A percentile compares a stretch with the other conserved stretches of the same genome.
Conservation (phyloP, 37 sponge, comb jelly and placozoan species). For the Aplysina aerophoba region DNA sequence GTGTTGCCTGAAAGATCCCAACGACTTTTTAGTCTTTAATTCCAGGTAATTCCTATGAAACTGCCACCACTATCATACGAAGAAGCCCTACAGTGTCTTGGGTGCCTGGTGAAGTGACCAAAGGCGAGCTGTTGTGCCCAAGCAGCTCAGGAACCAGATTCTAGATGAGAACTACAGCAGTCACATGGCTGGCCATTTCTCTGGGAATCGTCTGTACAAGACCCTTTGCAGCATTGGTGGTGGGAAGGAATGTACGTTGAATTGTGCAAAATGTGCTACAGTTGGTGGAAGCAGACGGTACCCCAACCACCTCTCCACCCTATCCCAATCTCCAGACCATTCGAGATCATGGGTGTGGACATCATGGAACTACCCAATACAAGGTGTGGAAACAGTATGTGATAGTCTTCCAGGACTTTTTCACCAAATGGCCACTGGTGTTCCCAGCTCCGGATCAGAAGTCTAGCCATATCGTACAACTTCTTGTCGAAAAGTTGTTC, state of each 20-base stretch:
- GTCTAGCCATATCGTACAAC: conserved; percentile 31
- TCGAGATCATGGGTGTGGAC: conserved; percentile 63
- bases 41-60: no score
- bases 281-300: conserved; percentile 33
- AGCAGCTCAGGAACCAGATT: conserved; percentile 31
- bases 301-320: conserved; percentile 51
- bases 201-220: conserved; percentile 37
- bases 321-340: conserved; percentile 49
- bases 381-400: conserved; percentile 48
- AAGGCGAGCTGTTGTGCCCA: conserved; percentile 60
- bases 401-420: conserved; percentile 63
- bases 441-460: conserved; percentile 64
- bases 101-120: no score
- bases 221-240: conserved; percentile 54
- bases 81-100: no score
- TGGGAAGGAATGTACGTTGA: conserved; percentile 59
- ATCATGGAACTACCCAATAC: conserved; percentile 56
- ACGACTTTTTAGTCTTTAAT: no score
- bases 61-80: no score
- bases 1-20: no score
- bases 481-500: conserved; percentile 38
- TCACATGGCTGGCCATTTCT: conserved; percentile 54
- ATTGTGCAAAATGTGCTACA: conserved; percentile 56
- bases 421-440: conserved; percentile 67
- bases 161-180: conserved; percentile 49